Base-by-base conservation (phyloP, 2,888 invertebrate species). In the Empis stercorea region DNA sequence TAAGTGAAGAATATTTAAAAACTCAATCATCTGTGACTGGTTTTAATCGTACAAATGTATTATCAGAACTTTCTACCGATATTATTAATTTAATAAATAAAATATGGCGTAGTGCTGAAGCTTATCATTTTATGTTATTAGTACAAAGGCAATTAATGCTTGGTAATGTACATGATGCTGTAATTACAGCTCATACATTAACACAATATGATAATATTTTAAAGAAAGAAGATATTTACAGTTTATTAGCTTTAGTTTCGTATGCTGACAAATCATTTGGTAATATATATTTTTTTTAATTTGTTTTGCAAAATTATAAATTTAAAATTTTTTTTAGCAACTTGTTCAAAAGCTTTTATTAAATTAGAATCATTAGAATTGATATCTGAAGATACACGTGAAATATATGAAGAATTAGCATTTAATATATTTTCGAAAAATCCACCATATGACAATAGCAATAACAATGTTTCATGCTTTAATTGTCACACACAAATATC, bases 341-440 rank as follows among this genome's bases (percentile, higher is more conserved):
- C 87, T 11, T 92, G 93, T 63, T 96, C 96, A 0, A 86, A 87
- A 62, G 96, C 97, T 0, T 89, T 99, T 59, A 92, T 95, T 58
- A 89, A 91, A 66, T 72, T 99, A 30, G 94, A 96, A 70, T 80
- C 85, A 5, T 59, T 80, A 17, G 75, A 71, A 61, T 73, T 51
- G 23, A 48, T 66, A 23, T 58, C 64, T 1, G 67, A 69, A 37
- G 56, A 59, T 30, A 54, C 49, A 17, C 57, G 58, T 40, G 62
- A 76, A 52, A 76, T 80, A 38, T 96, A 88, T 63, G 84, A 86
- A 61, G 82, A 84, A 56, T 72, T 97, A 52, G 89, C 95, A 0
- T 78, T 93, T 52, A 85, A 88, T 61, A 87, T 97, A 55, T 97
- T 97, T 62, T 83, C 84, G 34, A 86, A 86, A 71, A 79, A 87